Evolutionary conservation across 1,140 invertebrate genomes (phyloP), one percentile per base, ranked within the genome.

Genomic region (Zaprionus nigranus): DNA sequence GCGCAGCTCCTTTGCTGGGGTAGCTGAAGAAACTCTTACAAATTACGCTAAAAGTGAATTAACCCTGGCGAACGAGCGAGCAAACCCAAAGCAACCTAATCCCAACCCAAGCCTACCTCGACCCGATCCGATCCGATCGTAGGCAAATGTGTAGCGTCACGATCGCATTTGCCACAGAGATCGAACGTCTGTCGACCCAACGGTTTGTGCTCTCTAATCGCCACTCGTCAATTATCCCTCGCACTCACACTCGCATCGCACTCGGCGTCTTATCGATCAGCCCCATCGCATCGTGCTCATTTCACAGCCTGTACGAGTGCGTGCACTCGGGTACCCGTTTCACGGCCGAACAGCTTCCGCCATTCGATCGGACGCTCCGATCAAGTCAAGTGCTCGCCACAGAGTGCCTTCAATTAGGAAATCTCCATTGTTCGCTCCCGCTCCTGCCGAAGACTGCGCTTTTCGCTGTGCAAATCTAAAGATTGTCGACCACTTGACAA

Each of bases 391-490:
- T 86, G 84, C 40, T 57, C 38, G 67, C 30, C 62, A 49, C 65
- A 59, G 53, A 86, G 80, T 83, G 60, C 81, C 83, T 78, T 83
- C 77, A 86, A 87, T 86, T 86, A 80, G 83, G 62, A 67, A 60
- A 85, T 82, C 67, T 43, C 34, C 63, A 61, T 79, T 79, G 58
- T 76, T 66, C 36, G n/a, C 22, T 46, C 30, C 40, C 34, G 28
- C 5, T 38, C 15, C 20, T 30, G 17, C 20, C 22, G 22, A 22
- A 40, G 24, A 62, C 28, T 63, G 77, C 15, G 38, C 74, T 67
- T 58, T 67, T 62, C 12, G 26, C 28, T 22, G 40, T 17, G 28
- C 11, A 34, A 4, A 75, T 36, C 36, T 5, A 17, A 28, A n/a
- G 63, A 65, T 65, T 38, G 34, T 5, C 15, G 20, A 22, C 2